Base-by-base conservation (phyloP, 2,888 invertebrate species). In the Lathronympha strigana region DNA sequence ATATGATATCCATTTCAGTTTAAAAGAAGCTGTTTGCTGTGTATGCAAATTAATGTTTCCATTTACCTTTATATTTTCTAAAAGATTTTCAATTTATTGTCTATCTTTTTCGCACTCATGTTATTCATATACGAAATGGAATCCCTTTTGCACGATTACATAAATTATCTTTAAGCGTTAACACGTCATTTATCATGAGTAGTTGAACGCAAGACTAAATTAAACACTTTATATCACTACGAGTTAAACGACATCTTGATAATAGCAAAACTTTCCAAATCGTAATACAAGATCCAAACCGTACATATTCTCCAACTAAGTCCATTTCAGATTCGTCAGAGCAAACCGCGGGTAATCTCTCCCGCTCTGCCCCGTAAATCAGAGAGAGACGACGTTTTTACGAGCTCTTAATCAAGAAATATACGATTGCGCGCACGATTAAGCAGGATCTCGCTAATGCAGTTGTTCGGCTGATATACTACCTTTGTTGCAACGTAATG, bases 381-480 rank as follows among this genome's bases (percentile, higher is more conserved):
- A 66, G 66, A 66, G 66, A 47, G 66, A 61, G 66, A 61, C 66
- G 66, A 66, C 66, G 54, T 66, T 66, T 66, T 66, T 66, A 66
- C 66, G 66, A 66, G 66, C 66, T 66, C 66, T 66, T 66, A 66
- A 66, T 66, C 66, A 66, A 66, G 66, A 66, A 66, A 66, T 66
- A 66, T 66, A 66, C 58, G 63, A 57, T 63, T 68, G 67, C 58
- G 58, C 57, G 54, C 58, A 45, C 60, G 58, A 63, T 67, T 69
- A 68, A 68, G 61, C 51, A 53, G 36, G 68, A 51, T 58, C 79
- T 77, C 73, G 83, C 83, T 90, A 90, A 90, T 90, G 90, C 86
- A 88, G 83, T 90, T 84, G 81, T 81, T 79, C 69, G 72, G 72
- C 78, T 87, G 83, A 86, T 84, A 74, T 77, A 83, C 71, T 71